Percentiles rank a stretch among this genome's conserved stretches.
These are phyloP conservation scores for Synanthedon myopaeformis DNA, from an alignment of 2,888 invertebrate genomes.

Conservation along the genomic window DNA sequence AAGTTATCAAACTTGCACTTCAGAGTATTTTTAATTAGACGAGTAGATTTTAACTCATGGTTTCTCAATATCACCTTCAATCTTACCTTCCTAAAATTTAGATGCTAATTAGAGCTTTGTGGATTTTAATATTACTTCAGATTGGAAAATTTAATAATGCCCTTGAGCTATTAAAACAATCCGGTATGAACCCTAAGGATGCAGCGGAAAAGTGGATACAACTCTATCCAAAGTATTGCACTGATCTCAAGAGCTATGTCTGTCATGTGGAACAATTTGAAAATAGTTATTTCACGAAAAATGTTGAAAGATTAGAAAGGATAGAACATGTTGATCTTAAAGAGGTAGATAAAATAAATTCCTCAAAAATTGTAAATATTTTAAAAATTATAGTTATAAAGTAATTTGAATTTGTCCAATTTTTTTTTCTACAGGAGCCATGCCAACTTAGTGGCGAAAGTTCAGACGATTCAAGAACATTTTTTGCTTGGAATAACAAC, in stretches of 20 bases:
- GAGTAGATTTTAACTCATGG: no score
- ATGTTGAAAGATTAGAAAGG: conserved; percentile 23
- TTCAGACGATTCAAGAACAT: conserved; percentile 9
- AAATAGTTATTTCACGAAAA: conserved; percentile 29
- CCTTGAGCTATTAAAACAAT: conserved; percentile 39
- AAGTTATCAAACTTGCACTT: no score
- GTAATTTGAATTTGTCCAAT: background rate
- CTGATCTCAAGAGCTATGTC: conserved; percentile 33
- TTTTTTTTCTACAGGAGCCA: conserved; percentile 1
- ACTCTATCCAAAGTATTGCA: conserved; percentile 41
- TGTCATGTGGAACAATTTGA: conserved; percentile 35
- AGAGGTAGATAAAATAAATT: conserved; percentile 11
- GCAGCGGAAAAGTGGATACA: conserved; percentile 37
- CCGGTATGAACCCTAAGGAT: conserved; percentile 26
- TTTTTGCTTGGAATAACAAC: conserved; percentile 67
- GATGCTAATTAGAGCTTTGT: no score
- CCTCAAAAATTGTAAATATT: background rate
- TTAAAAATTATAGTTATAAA: background rate
- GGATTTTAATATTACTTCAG: conserved; percentile 13
- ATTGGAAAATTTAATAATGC: conserved; percentile 43
- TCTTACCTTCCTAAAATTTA: no score
- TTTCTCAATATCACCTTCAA: no score
- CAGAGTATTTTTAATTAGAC: no score
- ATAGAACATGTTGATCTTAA: conserved; percentile 10
- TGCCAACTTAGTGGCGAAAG: conserved; percentile 9